Base-by-base conservation (phyloP, 30 jellyfish, hydroid and myxozoan genomes). In the Hydractinia echinata region DNA sequence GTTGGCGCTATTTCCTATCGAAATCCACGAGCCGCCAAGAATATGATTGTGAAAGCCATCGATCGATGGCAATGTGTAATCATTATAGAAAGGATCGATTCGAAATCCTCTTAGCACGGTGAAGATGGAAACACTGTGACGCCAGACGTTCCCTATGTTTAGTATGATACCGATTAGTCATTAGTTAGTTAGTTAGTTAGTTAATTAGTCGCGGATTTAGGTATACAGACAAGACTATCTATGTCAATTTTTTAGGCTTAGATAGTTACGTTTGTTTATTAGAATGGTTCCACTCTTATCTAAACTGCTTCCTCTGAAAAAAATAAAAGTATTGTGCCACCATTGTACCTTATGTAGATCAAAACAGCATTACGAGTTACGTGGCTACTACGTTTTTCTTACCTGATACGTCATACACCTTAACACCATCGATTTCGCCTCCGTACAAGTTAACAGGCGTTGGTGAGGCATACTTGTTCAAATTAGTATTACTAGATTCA, bases 1-100 rank as follows among this genome's bases (percentile, higher is more conserved):
- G 4, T 77, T 77, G 53, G 85, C 85, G 8, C 49, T 56, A 55
- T 77, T 77, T n/a, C 85, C 85, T 10, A 77, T 48, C 16, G 85
- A 77, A 19, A 77, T 77, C 85, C 85, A 77, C 16, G 85, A 77
- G 1, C 85, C 85, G 5, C 85, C 85, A 30, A 77, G 53, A 16
- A 77, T 30, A 30, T 77, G 85, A 61, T 77, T 77, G 15, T 77
- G 85, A 54, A 18, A 77, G 44, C 85, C 85, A 77, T 77, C 85
- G 4, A 77, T 77, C 5, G 85, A 56, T 8, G 85, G 85, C 30
- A 77, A 55, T 13, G 85, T 77, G 54, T 4, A 77, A 54, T 77
- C 85, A 55, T 77, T 66, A 54, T 77, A 77, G 8, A 58, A 8
- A 10, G 85, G 85, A 58, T 77, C 82, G 7, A 61, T 77, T 54